These are phyloP conservation scores for Mizuhopecten yessoensis DNA, from an alignment of 1,140 invertebrate genomes.

Conservation along the genomic window DNA sequence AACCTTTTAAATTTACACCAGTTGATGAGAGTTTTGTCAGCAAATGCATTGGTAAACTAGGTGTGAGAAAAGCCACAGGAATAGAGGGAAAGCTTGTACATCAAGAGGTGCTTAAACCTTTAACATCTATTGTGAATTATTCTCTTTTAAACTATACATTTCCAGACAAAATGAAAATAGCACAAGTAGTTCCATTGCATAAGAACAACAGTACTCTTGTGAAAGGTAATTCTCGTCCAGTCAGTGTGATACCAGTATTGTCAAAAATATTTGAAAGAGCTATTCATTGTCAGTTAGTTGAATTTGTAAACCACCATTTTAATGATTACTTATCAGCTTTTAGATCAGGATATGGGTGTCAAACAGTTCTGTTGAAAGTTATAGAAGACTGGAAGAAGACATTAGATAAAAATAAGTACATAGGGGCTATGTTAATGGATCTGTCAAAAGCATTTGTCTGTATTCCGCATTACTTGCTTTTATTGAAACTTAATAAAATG, in stretches of 20 bases:
- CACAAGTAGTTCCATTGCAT: too few relatives aligned
- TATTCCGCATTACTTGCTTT: slow-evolving; percentile 41
- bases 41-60: too few relatives aligned
- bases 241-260: slow-evolving; percentile 8
- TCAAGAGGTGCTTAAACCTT: too few relatives aligned
- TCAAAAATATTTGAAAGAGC: slow-evolving; percentile 47
- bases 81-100: too few relatives aligned
- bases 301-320: slow-evolving; percentile 27
- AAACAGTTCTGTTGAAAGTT: slow-evolving; percentile 22
- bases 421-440: slow-evolving; percentile 42
- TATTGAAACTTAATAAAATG: too few relatives aligned
- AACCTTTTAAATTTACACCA: too few relatives aligned
- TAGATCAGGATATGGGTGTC: slow-evolving; percentile 11
- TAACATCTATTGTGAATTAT: too few relatives aligned
- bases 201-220: not conserved
- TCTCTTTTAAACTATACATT: not conserved
- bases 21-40: too few relatives aligned
- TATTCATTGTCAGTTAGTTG: slow-evolving; percentile 2
- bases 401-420: slow-evolving; percentile 47
- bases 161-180: slow-evolving; percentile 24
- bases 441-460: too few relatives aligned
- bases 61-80: too few relatives aligned
- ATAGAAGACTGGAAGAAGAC: slow-evolving; percentile 45
- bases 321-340: not conserved
- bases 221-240: slow-evolving; percentile 42